Conservation (phyloP, 2,113 vertebrate genomes). For the Eonycteris spelaea region DNA sequence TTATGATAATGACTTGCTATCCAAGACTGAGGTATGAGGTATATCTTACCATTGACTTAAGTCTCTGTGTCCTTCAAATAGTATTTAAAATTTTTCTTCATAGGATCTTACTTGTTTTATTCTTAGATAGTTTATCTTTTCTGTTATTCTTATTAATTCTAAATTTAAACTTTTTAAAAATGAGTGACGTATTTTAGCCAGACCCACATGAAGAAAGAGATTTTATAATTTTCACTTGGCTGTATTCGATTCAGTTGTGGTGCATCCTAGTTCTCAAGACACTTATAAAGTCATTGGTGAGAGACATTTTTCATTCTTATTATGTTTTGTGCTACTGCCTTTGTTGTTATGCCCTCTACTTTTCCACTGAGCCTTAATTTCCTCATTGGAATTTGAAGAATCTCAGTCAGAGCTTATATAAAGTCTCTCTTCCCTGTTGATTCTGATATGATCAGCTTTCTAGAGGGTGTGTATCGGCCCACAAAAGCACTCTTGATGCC, state of each 20-base stretch:
- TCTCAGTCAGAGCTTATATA: not conserved
- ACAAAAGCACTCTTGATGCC: not conserved
- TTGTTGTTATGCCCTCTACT: not conserved
- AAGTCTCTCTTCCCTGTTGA: not conserved
- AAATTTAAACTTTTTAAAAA: constrained; percentile 26
- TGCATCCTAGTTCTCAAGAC: not conserved
- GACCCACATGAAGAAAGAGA: not conserved
- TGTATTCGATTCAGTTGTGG: constrained; percentile 33
- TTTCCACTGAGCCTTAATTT: not conserved
- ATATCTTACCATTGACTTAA: not conserved
- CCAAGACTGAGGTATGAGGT: not conserved
- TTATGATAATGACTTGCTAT: not conserved
- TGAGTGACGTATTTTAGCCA: not conserved
- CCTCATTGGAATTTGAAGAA: not conserved
- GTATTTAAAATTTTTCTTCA: constrained; percentile 17
- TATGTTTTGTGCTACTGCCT: constrained; percentile 6
- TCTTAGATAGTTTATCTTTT: not conserved
- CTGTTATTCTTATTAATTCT: not conserved
- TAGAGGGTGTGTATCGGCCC: not conserved
- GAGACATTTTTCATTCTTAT: not conserved
- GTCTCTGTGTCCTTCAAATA: constrained; percentile 3
- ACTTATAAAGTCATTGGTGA: not conserved
- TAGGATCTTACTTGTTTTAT: not conserved
- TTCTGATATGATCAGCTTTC: not conserved
- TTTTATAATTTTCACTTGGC: not conserved